Conservation (phyloP, 2,888 invertebrate genomes). For the Stratiomys singularior region DNA sequence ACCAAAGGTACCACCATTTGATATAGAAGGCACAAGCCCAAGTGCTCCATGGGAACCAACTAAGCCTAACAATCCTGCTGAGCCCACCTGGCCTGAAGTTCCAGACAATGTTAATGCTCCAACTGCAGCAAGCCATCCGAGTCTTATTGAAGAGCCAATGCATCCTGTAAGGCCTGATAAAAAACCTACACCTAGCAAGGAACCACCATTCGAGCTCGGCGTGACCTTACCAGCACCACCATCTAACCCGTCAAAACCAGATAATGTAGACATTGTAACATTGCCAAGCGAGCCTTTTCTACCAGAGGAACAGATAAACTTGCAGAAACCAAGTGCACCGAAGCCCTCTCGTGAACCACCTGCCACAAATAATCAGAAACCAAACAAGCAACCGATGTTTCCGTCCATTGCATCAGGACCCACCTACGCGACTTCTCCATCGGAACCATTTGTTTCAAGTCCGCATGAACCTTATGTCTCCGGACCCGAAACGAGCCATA, state of each 20-base stretch:
- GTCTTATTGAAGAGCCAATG: neutral
- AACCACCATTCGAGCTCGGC: slow-evolving; percentile 14
- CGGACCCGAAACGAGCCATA: neutral
- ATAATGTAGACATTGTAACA: neutral
- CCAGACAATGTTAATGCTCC: neutral
- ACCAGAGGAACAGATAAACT: neutral
- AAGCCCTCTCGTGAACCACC: slow-evolving; percentile 20
- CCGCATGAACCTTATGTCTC: neutral
- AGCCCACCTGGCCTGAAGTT: neutral
- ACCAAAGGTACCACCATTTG: neutral
- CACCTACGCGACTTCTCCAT: neutral
- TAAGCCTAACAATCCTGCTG: neutral
- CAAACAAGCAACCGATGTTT: neutral
- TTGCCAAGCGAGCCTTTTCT: neutral
- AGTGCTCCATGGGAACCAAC: neutral
- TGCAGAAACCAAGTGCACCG: neutral
- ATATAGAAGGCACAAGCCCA: neutral
- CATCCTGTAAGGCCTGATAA: neutral
- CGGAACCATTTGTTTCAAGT: neutral
- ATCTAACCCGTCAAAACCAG: neutral
- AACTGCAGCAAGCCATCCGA: neutral
- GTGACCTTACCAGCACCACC: neutral
- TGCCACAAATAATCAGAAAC: neutral
- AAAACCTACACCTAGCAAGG: neutral
- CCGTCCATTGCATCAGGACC: neutral